phyloP scores from a whole-genome alignment of 2,797 vertebrate species.

The Scarus forsteni region DNA sequence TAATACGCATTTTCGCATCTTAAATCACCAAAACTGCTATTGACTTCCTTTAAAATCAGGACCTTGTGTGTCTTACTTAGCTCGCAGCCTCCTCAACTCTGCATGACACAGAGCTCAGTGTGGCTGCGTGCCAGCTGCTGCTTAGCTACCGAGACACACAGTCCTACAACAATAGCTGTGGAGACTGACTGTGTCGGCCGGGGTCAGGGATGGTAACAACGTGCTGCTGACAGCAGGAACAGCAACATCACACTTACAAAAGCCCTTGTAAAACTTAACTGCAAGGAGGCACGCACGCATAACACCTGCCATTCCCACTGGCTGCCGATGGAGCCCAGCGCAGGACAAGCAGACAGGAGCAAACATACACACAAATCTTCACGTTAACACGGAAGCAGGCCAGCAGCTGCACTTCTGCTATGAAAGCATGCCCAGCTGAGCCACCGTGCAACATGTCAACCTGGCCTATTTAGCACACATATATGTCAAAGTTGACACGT shows the following conservation, averaged over 20 bases:
- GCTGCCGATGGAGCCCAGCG: conserved; percentile 43
- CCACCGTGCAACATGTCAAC: conserved; percentile 22
- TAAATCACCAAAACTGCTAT: no score
- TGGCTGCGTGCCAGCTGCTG: conserved; percentile 75
- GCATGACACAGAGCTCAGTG: conserved; percentile 57
- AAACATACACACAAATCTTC: conserved; percentile 46
- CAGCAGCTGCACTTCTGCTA: conserved; percentile 50
- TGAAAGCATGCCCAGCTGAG: conserved; percentile 16
- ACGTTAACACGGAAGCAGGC: conserved; percentile 36
- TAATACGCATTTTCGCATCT: no score
- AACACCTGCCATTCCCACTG: conserved; percentile 60
- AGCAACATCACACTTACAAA: conserved; percentile 54
- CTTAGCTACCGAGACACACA: conserved; percentile 79
- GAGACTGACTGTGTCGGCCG: conserved; percentile 44
- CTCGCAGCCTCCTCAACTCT: conserved; percentile 43
- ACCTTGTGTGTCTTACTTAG: conserved; percentile 52
- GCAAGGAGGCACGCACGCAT: conserved; percentile 32
- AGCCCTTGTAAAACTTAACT: conserved; percentile 52
- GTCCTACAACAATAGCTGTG: conserved; percentile 65
- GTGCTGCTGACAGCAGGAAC: conserved; percentile 60
- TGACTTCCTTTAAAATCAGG: conserved; percentile 8
- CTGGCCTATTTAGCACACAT: conserved; percentile 32
- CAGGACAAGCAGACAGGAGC: conserved; percentile 54
- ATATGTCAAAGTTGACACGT: background rate
- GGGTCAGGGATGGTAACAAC: conserved; percentile 51